phyloP scores from a whole-genome alignment of 2,888 invertebrate species.

The Tuta absoluta region DNA sequence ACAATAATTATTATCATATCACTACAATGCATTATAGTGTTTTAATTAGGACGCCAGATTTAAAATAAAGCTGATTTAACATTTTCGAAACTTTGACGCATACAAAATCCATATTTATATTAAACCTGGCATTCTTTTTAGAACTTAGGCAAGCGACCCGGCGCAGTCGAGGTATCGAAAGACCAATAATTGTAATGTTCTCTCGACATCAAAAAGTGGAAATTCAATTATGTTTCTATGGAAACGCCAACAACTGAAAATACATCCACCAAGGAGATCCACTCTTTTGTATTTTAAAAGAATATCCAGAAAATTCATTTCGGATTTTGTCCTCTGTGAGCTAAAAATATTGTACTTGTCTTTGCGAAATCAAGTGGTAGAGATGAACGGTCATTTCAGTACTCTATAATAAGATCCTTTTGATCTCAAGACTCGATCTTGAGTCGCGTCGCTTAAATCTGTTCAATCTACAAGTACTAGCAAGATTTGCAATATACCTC shows the following conservation, averaged over 20 bases:
- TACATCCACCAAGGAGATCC: too few relatives aligned
- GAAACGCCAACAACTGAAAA: too few relatives aligned
- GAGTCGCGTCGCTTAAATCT: constrained; percentile 5
- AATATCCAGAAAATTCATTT: neutral
- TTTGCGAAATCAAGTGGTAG: neutral
- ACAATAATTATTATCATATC: neutral
- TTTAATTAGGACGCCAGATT: neutral
- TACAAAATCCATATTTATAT: neutral
- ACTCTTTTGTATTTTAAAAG: neutral
- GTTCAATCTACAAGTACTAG: constrained; percentile 3
- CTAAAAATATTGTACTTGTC: neutral
- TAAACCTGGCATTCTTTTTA: constrained; percentile 3
- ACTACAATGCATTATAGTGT: too few relatives aligned
- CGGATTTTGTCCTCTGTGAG: neutral
- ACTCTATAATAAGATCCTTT: constrained; percentile 6
- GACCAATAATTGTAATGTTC: too few relatives aligned
- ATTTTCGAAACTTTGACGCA: too few relatives aligned
- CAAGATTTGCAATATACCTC: constrained; percentile 3
- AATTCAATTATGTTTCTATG: too few relatives aligned
- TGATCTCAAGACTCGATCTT: neutral
- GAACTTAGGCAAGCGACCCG: neutral
- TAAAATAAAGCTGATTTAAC: neutral
- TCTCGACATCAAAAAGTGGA: too few relatives aligned
- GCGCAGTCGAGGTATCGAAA: neutral
- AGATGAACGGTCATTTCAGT: neutral